These are phyloP conservation scores for Hyalella azteca DNA, from an alignment of 2,888 invertebrate species.

Conservation along the genomic window DNA sequence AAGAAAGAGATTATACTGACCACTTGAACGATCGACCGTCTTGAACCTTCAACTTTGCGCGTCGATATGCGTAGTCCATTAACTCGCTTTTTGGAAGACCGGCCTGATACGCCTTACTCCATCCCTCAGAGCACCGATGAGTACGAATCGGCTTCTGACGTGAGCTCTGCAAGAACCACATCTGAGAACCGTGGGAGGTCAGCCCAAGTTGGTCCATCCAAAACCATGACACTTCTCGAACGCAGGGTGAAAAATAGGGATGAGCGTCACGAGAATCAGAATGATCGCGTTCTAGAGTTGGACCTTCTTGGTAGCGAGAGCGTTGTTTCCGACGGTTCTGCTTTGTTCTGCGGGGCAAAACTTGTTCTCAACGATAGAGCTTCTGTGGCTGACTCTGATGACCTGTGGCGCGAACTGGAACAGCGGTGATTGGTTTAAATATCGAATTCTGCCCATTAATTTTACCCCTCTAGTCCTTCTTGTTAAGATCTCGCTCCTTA, in stretches of 20 bases:
- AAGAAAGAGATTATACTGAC: neutral
- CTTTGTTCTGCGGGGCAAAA: neutral
- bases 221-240: too few species aligned
- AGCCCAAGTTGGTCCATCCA: too few species aligned
- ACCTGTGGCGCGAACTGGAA: slow-evolving; percentile 1
- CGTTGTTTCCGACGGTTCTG: neutral
- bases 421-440: neutral
- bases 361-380: neutral
- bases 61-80: neutral
- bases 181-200: neutral
- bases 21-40: too few species aligned
- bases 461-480: too few species aligned
- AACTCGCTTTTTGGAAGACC: neutral
- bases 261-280: too few species aligned
- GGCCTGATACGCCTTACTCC: neutral
- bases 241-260: neutral
- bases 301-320: neutral
- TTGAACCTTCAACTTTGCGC: neutral
- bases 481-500: too few species aligned
- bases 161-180: neutral
- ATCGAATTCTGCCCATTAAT: too few species aligned
- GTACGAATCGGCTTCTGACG: neutral
- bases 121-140: neutral
- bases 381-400: neutral
- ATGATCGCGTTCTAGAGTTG: too few species aligned